Conservation (phyloP, 2,888 invertebrate genomes). For the Nomada ruficornis region DNA sequence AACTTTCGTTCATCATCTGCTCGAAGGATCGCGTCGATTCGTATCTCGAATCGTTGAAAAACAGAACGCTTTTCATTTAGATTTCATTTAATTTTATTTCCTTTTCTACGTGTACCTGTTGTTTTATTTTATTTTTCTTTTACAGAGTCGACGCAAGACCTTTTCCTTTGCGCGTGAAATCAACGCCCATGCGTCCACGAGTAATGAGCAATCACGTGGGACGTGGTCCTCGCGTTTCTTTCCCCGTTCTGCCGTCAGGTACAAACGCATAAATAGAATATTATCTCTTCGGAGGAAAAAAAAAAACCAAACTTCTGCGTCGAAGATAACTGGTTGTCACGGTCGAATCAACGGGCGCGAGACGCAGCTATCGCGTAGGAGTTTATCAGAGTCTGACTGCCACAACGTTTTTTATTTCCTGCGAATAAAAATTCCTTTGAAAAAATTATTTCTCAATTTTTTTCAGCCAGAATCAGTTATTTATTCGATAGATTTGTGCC, state of each 20-base stretch:
- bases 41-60: slow-evolving; percentile 24
- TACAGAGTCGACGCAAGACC: slow-evolving; percentile 15
- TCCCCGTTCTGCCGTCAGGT: slow-evolving; percentile 22
- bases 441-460: neutral
- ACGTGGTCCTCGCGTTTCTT: slow-evolving; percentile 39
- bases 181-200: slow-evolving; percentile 61
- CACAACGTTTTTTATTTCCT: slow-evolving; percentile 21
- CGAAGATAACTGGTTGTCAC: slow-evolving; percentile 24
- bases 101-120: slow-evolving; percentile 51
- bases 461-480: neutral
- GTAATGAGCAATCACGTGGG: slow-evolving; percentile 62
- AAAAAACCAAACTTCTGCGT: slow-evolving; percentile 29
- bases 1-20: slow-evolving; percentile 53
- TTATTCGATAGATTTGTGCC: neutral
- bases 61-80: slow-evolving; percentile 15
- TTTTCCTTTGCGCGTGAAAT: slow-evolving; percentile 5
- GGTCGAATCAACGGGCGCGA: slow-evolving; percentile 1
- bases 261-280: slow-evolving; percentile 50
- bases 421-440: neutral
- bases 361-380: slow-evolving; percentile 20
- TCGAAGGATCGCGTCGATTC: slow-evolving; percentile 15
- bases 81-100: slow-evolving; percentile 2
- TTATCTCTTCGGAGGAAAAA: slow-evolving; percentile 17
- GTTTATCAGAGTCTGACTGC: slow-evolving; percentile 32
- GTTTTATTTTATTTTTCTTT: slow-evolving; percentile 25